Conservation (phyloP, 2,113 vertebrate genomes). For the Blennius ocellaris region DNA sequence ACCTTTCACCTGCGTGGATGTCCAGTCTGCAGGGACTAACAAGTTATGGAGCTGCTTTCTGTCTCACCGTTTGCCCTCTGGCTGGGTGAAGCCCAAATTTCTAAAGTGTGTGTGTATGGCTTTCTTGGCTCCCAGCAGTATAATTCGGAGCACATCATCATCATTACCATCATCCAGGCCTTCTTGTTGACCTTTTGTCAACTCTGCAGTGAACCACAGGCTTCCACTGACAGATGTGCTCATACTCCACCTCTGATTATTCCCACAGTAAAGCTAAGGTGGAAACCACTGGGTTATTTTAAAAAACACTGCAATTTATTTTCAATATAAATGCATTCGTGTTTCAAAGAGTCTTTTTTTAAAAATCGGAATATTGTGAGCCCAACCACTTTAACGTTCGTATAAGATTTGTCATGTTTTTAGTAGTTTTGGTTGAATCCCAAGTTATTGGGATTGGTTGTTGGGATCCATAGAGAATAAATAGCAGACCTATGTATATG, state of each 20-base stretch:
- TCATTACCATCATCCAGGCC: neutral
- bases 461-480: too few species aligned
- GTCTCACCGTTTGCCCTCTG: conserved; percentile 39
- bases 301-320: neutral
- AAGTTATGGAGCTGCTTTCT: conserved; percentile 37
- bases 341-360: neutral
- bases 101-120: neutral
- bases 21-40: conserved; percentile 20
- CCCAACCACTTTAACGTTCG: too few species aligned
- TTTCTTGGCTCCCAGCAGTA: conserved; percentile 16
- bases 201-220: neutral
- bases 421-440: too few species aligned
- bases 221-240: neutral
- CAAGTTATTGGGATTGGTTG: too few species aligned
- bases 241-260: neutral
- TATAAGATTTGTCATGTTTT: too few species aligned
- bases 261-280: neutral
- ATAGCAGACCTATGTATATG: too few species aligned
- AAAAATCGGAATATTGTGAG: too few species aligned
- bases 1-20: conserved; percentile 51
- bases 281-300: neutral
- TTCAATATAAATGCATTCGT: neutral
- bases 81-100: conserved; percentile 2
- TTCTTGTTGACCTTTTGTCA: conserved; percentile 8
- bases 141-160: conserved; percentile 11